Evolutionary conservation across 2,888 invertebrate genomes (phyloP), one percentile per base, ranked within the genome.

Genomic region (Leucoma salicis): DNA sequence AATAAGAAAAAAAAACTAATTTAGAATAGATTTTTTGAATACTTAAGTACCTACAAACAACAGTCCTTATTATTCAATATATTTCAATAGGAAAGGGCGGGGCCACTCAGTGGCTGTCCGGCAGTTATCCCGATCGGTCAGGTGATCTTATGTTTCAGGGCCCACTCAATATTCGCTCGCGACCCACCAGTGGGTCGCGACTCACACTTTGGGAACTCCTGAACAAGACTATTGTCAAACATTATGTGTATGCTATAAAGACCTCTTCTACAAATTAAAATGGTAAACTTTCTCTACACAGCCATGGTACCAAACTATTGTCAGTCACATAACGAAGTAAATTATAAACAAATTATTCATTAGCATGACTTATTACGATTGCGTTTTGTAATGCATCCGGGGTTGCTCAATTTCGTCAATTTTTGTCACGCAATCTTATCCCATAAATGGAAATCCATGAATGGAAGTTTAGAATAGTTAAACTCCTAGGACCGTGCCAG

Each of bases 361-460:
- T 31, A 39, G 35, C 32, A 34, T 24, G 49, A 38, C 31, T 32
- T 41, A 46, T 49, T 33, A 21, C 15, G 24, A 24, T 14, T 41
- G 42, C 39, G 39, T 46, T 34, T 27, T 38, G 28, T 35, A 47
- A 3, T 21, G 35, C 21, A 35, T 52, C 36, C 42, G 41, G 41
- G 33, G 46, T 52, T 49, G 49, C 42, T 42, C 53, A 56, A 56
- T 56, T 49, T 45, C 32, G 14, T 27, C 37, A 39, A 31, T 34
- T 31, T 36, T 32, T 40, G 39, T 31, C 57, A 56, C 35, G 43
- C 11, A 35, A 12, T 11, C 4, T 29, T 29, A 2, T 13, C 29
- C 13, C n/a, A n/a, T n/a, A n/a, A n/a, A n/a, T n/a, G n/a, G n/a
- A n/a, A n/a, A n/a, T n/a, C 46, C 46, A n/a, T 39, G 12, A 21